These are phyloP conservation scores for Tachina lurida DNA, from an alignment of 2,888 invertebrate species.

Conservation along the genomic window DNA sequence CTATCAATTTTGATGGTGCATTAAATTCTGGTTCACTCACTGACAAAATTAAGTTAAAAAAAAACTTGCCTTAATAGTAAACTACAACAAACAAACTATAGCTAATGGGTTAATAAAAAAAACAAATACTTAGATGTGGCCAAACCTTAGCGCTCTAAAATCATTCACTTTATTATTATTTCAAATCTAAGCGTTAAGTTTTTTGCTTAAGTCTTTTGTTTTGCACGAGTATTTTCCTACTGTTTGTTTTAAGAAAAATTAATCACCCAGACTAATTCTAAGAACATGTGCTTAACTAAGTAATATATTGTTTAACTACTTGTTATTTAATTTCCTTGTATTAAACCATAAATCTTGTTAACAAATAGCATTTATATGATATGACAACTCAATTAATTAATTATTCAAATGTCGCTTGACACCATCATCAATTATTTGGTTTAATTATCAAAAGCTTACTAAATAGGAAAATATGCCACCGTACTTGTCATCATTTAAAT, in stretches of 20 bases:
- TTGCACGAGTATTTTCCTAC: not conserved
- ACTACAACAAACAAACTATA: conserved; percentile 28
- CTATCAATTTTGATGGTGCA: conserved; percentile 32
- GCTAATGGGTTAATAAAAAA: conserved; percentile 41
- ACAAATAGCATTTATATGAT: conserved; percentile 55
- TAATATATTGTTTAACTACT: conserved; percentile 6
- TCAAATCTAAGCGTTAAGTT: conserved; percentile 4
- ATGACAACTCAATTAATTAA: conserved; percentile 70
- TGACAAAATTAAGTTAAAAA: not conserved
- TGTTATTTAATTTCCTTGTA: conserved; percentile 23
- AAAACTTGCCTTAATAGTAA: not conserved
- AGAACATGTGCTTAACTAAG: conserved; percentile 15
- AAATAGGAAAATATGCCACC: not conserved
- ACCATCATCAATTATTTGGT: conserved; percentile 66
- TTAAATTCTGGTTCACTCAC: conserved; percentile 6
- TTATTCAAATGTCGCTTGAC: conserved; percentile 66
- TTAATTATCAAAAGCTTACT: conserved; percentile 44
- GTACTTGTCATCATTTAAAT: conserved; percentile 5
- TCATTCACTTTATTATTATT: not conserved
- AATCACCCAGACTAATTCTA: conserved; percentile 11
- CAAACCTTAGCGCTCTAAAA: not conserved
- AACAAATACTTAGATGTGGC: conserved; percentile 7
- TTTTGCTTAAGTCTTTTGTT: conserved; percentile 64
- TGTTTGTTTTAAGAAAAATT: conserved; percentile 9
- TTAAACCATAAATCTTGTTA: conserved; percentile 60